Base-by-base conservation (phyloP, 92 coral and sea anemone species). In the Bergia sp. region DNA sequence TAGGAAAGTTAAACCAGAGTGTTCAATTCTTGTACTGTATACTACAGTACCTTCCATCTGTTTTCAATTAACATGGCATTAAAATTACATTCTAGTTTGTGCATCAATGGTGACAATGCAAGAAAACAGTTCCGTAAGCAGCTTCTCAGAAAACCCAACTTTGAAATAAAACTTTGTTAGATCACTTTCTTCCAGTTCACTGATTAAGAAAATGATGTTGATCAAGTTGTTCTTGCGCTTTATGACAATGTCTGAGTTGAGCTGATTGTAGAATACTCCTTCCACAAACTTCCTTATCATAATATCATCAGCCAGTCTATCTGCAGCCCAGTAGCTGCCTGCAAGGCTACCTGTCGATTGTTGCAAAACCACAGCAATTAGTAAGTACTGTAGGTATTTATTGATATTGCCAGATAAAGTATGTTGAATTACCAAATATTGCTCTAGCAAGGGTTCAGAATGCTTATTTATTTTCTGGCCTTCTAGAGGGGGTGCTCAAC, bases 271-370 rank as follows among this genome's bases (percentile, higher is more conserved):
- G 90, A 97, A 93, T 50, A 97, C 99, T 81, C 99, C 99, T 65
- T 95, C 98, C 37, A 97, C 90, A 90, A 94, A 93, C 74, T 97
- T 97, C 78, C 99, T 91, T 2, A 97, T 82, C 98, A 97, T 97
- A 37, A 97, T 92, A 69, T 97, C 99, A 84, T 97, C 99, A 85
- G 96, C 91, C 37, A 97, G 58, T 89, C 99, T 84, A 50, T 96
- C 99, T 11, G 99, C 96, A 45, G 99, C 98, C 92, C 94, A 93
- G 58, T 90, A 95, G 73, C 97, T 97, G 67, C 99, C 99, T 23
- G 95, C 91, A 15, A 97, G 89, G 71, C 93, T 95, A 76, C 99
- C 99, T 97, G 85, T 57, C 86, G 64, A 50, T 37, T 38, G 71
- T 3, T 69, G 20, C 66, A 82, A 78, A 78, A 47, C 55, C 18